Evolutionary conservation across 2,888 invertebrate species (phyloP), one percentile per base, ranked within the genome.

Genomic region (Standfussiana lucernea): DNA sequence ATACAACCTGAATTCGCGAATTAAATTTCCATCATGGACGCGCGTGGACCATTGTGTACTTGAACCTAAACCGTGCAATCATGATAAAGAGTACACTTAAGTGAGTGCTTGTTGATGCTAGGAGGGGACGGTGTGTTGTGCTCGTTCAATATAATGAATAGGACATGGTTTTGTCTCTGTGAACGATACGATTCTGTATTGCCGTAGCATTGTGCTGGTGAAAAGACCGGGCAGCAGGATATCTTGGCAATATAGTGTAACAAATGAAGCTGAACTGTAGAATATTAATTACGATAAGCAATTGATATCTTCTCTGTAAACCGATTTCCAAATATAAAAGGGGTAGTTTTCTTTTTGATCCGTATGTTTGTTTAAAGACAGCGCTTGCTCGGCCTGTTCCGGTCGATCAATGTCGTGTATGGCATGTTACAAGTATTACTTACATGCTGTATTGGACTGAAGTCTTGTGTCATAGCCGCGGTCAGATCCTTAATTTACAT

Each of bases 51-150:
- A 69, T 67, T 67, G 70, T 83, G 86, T 77, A 50, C 62, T 77
- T 2, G 28, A 40, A 68, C 7, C 21, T 40, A 37, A n/a, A 45
- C 77, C 47, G 40, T n/a, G 50, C 32, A 37, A 8, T 42, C 40
- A 37, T 45, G 8, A 28, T 28, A 32, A 42, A 24, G n/a, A 64
- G 62, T n/a, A 45, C 73, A 73, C 45, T 53, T 75, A 68, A 40
- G 15, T 59, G 79, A 62, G 64, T 73, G 72, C 45, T 83, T 71
- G 79, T 73, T 68, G 40, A 67, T 68, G 62, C 53, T 71, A 56
- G 64, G 21, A 71, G 72, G 40, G 53, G 59, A 7, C 13, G 11
- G 50, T 64, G 79, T 28, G 76, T 53, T 72, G 74, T 82, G 79
- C 77, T 69, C 40, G 40, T 40, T 8, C 40, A n/a, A 18, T n/a